Conservation (phyloP, 2,888 invertebrate genomes). For the Xestia rhomboidea region DNA sequence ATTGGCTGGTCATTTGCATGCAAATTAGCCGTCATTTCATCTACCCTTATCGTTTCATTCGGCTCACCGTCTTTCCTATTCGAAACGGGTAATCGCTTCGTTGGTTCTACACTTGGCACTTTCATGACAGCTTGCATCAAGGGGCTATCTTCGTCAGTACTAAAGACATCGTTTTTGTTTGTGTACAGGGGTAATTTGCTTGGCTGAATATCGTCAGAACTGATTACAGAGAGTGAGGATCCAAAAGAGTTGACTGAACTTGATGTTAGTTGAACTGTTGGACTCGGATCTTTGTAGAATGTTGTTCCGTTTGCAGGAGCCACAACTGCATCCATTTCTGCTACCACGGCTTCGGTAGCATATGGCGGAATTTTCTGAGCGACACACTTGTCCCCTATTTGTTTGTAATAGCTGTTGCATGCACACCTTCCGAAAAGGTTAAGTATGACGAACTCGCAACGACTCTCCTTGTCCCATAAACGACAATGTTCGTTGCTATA, state of each 20-base stretch:
- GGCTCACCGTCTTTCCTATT: slow-evolving; percentile 85
- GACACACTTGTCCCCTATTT: slow-evolving; percentile 92
- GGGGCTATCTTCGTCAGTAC: slow-evolving; percentile 85
- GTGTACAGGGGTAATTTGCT: slow-evolving; percentile 82
- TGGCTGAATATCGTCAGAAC: slow-evolving; percentile 79
- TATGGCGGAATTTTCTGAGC: slow-evolving; percentile 79
- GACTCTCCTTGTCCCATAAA: slow-evolving; percentile 95
- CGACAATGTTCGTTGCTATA: slow-evolving; percentile 97
- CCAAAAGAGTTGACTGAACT: slow-evolving; percentile 69
- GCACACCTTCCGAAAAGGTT: slow-evolving; percentile 97
- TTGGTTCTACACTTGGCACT: slow-evolving; percentile 82
- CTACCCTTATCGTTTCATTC: slow-evolving; percentile 83
- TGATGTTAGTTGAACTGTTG: slow-evolving; percentile 70
- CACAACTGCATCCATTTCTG: slow-evolving; percentile 80
- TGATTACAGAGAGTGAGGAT: slow-evolving; percentile 69
- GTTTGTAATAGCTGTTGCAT: slow-evolving; percentile 93
- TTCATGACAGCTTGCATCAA: slow-evolving; percentile 86
- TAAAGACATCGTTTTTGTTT: slow-evolving; percentile 83
- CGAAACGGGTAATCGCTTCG: slow-evolving; percentile 79
- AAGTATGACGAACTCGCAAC: slow-evolving; percentile 97
- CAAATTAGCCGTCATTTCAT: slow-evolving; percentile 87
- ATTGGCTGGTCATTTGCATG: slow-evolving; percentile 88
- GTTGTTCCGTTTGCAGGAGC: slow-evolving; percentile 64
- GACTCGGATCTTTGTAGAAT: slow-evolving; percentile 70
- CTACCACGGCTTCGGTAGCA: slow-evolving; percentile 84